Percentiles rank a stretch among this genome's conserved stretches.
These are phyloP conservation scores for Dromococcyx pavoninus DNA, from an alignment of 2,797 vertebrate genomes.

Conservation along the genomic window DNA sequence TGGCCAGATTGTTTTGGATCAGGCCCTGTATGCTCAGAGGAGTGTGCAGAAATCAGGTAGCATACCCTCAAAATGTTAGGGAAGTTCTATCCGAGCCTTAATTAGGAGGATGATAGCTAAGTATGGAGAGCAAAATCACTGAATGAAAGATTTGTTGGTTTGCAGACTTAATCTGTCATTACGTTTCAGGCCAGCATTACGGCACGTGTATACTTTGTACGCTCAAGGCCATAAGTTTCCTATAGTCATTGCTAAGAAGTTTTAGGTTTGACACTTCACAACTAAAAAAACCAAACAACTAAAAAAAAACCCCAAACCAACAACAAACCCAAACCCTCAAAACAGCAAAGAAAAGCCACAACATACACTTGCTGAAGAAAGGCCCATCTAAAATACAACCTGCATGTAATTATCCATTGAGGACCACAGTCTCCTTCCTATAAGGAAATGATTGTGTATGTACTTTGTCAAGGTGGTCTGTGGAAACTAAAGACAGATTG, in stretches of 20 bases:
- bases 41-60: not conserved
- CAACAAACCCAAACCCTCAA: not conserved
- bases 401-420: not conserved
- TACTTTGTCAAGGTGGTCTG: not conserved
- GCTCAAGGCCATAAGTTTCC: not conserved
- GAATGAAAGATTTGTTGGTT: not conserved
- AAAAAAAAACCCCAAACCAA: not conserved
- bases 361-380: not conserved
- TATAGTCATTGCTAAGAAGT: not conserved
- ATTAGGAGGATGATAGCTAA: not conserved
- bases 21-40: not conserved
- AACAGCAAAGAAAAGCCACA: not conserved
- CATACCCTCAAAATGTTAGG: not conserved
- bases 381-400: not conserved
- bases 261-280: not conserved
- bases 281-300: not conserved
- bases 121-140: not conserved
- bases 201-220: rapidly evolving
- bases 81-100: not conserved
- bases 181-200: not conserved
- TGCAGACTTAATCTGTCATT: not conserved
- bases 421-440: not conserved
- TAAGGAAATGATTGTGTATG: not conserved
- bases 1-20: not conserved
- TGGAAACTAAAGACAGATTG: not conserved